Conservation (phyloP, 2,888 invertebrate species). For the Reticulitermes lucifugus region DNA sequence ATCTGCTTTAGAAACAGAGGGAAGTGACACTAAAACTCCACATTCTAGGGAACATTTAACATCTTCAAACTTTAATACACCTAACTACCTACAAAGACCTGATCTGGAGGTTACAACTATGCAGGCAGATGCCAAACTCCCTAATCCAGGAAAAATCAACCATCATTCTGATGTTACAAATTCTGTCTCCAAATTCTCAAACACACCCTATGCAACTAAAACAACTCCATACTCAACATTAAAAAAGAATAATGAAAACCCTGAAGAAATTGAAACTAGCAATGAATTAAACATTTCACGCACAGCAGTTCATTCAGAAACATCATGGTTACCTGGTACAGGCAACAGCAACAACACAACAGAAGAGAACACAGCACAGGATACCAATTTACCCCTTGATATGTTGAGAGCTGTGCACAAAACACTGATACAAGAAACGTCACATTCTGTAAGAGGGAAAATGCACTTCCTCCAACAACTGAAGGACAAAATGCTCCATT, state of each 20-base stretch:
- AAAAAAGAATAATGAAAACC: too few species aligned
- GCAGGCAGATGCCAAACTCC: too few species aligned
- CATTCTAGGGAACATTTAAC: not conserved
- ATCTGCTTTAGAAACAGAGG: not conserved
- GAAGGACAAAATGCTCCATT: constrained; percentile 70
- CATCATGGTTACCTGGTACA: not conserved
- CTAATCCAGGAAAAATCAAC: too few species aligned
- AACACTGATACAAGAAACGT: constrained; percentile 61
- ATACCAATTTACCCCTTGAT: constrained; percentile 56
- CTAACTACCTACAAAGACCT: not conserved
- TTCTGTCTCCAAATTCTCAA: too few species aligned
- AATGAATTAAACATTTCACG: not conserved
- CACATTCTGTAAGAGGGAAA: constrained; percentile 68
- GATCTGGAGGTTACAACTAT: too few species aligned
- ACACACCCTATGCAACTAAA: too few species aligned
- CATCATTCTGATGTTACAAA: too few species aligned
- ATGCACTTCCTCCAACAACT: constrained; percentile 70
- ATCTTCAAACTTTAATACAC: not conserved
- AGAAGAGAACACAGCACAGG: not conserved
- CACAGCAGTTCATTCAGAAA: not conserved
- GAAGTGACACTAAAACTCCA: not conserved
- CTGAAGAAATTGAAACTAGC: too few species aligned
- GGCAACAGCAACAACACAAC: not conserved
- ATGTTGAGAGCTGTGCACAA: constrained; percentile 60
- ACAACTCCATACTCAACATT: too few species aligned